phyloP scores from a whole-genome alignment of 2,113 vertebrate genomes.

The Ursus arctos region DNA sequence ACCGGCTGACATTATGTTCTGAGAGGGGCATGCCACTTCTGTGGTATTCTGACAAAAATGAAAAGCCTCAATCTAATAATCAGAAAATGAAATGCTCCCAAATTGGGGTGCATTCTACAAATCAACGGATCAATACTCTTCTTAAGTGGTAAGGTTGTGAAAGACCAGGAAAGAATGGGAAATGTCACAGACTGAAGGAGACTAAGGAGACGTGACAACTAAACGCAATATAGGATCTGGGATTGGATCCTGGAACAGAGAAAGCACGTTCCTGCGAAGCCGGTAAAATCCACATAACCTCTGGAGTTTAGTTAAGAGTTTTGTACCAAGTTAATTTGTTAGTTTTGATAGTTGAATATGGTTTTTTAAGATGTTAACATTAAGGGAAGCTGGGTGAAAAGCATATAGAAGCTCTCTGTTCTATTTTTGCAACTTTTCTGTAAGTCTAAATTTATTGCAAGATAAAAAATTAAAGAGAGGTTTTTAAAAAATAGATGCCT shows the following conservation, averaged over 20 bases:
- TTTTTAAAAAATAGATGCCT: not conserved
- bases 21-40: not conserved
- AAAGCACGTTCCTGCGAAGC: not conserved
- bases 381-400: not conserved
- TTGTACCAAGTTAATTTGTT: not conserved
- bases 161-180: not conserved
- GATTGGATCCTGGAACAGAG: not conserved
- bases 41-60: not conserved
- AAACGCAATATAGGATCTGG: not conserved
- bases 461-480: not conserved
- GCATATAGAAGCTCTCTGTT: not conserved
- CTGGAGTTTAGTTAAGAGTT: not conserved
- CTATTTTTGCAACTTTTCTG: conserved; percentile 11
- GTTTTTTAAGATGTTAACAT: not conserved
- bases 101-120: not conserved
- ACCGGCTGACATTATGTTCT: not conserved
- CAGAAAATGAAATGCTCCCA: not conserved
- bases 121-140: not conserved
- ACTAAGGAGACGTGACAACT: not conserved
- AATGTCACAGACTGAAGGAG: not conserved
- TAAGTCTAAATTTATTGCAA: conserved; percentile 29
- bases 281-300: not conserved
- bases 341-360: not conserved
- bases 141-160: not conserved
- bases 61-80: not conserved